A percentile compares a stretch with the other conserved stretches of the same genome.
Conservation (phyloP, 2,888 invertebrate species). For the Hyposoter didymator region DNA sequence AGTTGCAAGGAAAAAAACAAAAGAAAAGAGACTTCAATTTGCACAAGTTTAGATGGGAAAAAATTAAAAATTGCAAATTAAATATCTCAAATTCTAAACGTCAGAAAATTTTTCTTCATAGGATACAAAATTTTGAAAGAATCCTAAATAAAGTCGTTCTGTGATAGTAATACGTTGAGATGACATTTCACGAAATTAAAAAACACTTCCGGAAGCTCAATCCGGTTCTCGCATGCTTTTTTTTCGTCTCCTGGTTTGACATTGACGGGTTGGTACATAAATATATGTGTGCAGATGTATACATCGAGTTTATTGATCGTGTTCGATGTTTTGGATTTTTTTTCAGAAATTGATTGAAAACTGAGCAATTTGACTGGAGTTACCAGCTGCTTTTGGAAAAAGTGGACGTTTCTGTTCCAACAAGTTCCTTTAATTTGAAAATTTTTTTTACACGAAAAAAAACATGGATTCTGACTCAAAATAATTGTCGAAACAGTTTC, state of each 20-base stretch:
- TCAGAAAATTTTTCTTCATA: too few relatives aligned
- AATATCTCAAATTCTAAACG: too few relatives aligned
- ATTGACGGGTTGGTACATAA: background rate
- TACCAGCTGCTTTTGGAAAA: too few relatives aligned
- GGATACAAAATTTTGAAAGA: too few relatives aligned
- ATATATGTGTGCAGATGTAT: background rate
- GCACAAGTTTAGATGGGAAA: too few relatives aligned
- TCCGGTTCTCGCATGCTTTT: background rate
- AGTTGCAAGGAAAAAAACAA: too few relatives aligned
- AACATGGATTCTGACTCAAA: background rate
- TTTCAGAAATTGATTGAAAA: background rate
- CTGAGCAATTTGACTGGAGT: background rate
- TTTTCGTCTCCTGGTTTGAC: background rate
- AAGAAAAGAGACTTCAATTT: too few relatives aligned
- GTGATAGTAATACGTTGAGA: too few relatives aligned
- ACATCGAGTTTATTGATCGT: background rate
- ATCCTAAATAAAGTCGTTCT: too few relatives aligned
- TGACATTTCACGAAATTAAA: constrained; percentile 1
- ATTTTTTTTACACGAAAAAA: background rate
- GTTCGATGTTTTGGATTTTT: background rate
- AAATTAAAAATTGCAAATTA: too few relatives aligned
- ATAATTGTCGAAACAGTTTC: background rate
- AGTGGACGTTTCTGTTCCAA: too few relatives aligned
- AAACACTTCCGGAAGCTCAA: background rate
- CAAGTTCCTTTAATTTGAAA: background rate